Evolutionary conservation across 2,113 vertebrate genomes (phyloP).

Genomic region (Brachypteracias leptosomus): DNA sequence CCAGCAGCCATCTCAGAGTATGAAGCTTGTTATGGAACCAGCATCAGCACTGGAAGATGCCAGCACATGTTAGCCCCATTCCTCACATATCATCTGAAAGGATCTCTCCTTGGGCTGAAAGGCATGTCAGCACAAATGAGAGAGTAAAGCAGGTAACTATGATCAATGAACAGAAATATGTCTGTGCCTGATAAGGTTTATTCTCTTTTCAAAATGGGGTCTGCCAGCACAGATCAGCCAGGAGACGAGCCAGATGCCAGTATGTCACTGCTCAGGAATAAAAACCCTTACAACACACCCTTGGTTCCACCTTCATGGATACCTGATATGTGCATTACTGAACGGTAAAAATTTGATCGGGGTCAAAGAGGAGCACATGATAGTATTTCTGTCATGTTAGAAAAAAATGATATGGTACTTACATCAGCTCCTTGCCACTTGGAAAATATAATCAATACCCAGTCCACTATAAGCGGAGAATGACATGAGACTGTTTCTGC

Average conservation of each 20-base stretch:
- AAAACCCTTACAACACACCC: neutral
- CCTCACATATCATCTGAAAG: neutral
- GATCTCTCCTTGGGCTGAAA: neutral
- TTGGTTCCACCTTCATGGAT: constrained; percentile 15
- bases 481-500: neutral
- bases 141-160: neutral
- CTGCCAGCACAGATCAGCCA: constrained; percentile 17
- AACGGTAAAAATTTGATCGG: neutral
- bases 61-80: neutral
- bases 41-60: neutral
- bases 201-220: neutral
- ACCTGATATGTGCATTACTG: neutral
- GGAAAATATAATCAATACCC: neutral
- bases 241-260: constrained; percentile 5
- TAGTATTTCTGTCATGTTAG: neutral
- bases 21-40: neutral
- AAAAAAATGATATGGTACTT: neutral
- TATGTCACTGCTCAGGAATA: neutral
- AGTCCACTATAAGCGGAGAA: neutral
- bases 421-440: neutral
- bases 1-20: neutral
- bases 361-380: neutral
- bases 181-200: neutral
- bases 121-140: neutral
- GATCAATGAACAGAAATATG: constrained; percentile 37